Conservation (phyloP, 2,113 vertebrate genomes). For the Lophotis ruficrista region DNA sequence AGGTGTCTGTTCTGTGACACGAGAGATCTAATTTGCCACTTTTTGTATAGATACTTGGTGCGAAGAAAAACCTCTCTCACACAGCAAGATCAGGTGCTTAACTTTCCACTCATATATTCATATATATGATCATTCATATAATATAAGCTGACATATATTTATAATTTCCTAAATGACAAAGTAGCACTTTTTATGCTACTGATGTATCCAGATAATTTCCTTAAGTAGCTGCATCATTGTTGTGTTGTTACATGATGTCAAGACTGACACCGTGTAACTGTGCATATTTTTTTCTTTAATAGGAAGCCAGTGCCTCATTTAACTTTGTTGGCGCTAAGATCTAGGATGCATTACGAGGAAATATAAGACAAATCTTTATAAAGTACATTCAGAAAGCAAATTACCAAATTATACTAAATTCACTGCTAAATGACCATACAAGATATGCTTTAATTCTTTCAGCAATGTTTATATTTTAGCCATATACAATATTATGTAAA, state of each 20-base stretch:
- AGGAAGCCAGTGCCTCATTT: not conserved
- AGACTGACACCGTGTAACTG: not conserved
- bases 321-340: not conserved
- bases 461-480: not conserved
- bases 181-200: not conserved
- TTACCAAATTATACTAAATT: not conserved
- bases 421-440: not conserved
- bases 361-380: not conserved
- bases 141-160: not conserved
- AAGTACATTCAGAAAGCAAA: not conserved
- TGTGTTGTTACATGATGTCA: not conserved
- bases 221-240: not conserved
- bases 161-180: not conserved
- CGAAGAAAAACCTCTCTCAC: not conserved
- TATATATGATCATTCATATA: not conserved
- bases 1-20: not conserved
- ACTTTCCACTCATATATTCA: not conserved
- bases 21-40: not conserved
- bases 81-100: not conserved
- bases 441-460: not conserved
- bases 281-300: not conserved
- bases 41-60: not conserved
- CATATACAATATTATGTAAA: not conserved
- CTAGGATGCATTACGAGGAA: not conserved
- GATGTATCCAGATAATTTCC: not conserved